These are phyloP conservation scores for Metellina segmentata DNA, from an alignment of 2,888 invertebrate genomes.

Conservation along the genomic window DNA sequence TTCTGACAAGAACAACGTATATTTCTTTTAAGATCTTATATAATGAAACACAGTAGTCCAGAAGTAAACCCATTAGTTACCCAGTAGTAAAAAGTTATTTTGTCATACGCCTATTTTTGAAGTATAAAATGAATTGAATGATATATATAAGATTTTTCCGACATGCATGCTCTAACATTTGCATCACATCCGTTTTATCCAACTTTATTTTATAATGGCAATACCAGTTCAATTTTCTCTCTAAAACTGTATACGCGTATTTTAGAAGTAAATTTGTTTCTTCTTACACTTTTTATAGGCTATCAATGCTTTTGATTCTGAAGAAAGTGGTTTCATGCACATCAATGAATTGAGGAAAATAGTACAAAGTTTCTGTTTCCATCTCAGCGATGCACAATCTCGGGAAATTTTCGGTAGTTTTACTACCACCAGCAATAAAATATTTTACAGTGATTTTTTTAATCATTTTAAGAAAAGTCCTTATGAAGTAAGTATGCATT, in stretches of 20 bases:
- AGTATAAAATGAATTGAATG: too few species aligned
- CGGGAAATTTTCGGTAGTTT: constrained; percentile 32
- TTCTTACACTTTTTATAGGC: constrained; percentile 53
- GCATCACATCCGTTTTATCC: not conserved
- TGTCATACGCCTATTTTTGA: too few species aligned
- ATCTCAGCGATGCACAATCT: constrained; percentile 44
- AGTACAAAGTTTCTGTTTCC: constrained; percentile 55
- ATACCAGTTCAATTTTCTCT: not conserved
- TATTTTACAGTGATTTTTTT: constrained; percentile 61
- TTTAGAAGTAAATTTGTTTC: not conserved
- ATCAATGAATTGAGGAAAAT: constrained; percentile 45
- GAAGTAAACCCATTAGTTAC: too few species aligned
- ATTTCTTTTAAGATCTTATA: too few species aligned
- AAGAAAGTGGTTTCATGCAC: constrained; percentile 60
- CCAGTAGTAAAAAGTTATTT: too few species aligned
- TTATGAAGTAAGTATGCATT: constrained; percentile 46
- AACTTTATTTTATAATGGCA: not conserved
- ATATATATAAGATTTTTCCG: too few species aligned
- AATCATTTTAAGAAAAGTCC: constrained; percentile 57
- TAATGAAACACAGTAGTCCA: too few species aligned
- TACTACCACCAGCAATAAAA: constrained; percentile 41
- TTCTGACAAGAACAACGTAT: too few species aligned
- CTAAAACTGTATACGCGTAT: not conserved
- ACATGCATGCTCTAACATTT: too few species aligned
- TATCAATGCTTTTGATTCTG: constrained; percentile 67